These are phyloP conservation scores for Rhabdophis nuchalis DNA, from an alignment of 2,797 vertebrate species.

Conservation along the genomic window DNA sequence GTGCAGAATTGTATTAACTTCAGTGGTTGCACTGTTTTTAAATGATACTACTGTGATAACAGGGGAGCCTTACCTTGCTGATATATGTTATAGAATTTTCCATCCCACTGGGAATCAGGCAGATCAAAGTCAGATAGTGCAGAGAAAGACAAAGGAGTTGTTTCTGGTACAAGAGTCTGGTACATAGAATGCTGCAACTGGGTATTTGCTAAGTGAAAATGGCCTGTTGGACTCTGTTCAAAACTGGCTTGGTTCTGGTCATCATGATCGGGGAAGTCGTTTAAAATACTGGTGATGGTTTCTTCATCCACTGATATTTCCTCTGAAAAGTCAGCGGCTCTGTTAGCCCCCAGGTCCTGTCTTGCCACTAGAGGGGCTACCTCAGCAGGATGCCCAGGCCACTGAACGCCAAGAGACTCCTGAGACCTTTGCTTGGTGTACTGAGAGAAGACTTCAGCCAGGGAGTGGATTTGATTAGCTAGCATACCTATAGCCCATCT, in stretches of 20 bases:
- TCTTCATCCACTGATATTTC: slow-evolving; percentile 20
- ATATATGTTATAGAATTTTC: background rate
- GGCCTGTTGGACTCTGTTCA: background rate
- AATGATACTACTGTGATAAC: background rate
- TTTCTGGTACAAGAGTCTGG: background rate
- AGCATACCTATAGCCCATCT: slow-evolving; percentile 73
- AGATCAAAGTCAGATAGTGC: background rate
- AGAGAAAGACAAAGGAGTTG: background rate
- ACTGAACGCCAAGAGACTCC: background rate
- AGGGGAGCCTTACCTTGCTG: background rate
- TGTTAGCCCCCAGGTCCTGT: background rate
- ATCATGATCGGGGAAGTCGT: background rate
- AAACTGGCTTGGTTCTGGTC: background rate
- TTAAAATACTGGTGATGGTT: slow-evolving; percentile 12
- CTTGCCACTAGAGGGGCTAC: background rate
- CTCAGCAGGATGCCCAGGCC: background rate
- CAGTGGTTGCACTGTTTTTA: background rate
- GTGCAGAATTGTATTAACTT: background rate
- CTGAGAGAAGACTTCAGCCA: slow-evolving; percentile 76
- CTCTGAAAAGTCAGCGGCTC: background rate
- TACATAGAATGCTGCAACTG: background rate
- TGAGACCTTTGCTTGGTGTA: slow-evolving; percentile 35
- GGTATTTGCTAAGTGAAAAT: background rate
- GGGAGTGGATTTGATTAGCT: slow-evolving; percentile 79
- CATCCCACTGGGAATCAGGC: background rate